A percentile compares a stretch with the other conserved stretches of the same genome.
phyloP scores from a whole-genome alignment of 2,888 invertebrate species.

The Ariolimax columbianus region DNA sequence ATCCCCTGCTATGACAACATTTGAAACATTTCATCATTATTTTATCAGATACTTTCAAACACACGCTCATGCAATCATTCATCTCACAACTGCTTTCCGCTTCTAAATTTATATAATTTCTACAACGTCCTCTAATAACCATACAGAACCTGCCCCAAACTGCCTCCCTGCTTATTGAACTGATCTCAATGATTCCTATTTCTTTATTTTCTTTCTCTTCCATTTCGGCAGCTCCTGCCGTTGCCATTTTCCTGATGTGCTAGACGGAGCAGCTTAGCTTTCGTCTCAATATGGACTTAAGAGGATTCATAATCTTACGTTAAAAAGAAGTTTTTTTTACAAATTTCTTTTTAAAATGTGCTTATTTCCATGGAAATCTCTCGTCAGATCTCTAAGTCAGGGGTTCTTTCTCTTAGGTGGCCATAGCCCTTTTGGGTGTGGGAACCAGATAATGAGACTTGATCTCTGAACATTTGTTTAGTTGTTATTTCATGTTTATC shows the following conservation, averaged over 20 bases:
- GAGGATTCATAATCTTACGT: slow-evolving; percentile 1
- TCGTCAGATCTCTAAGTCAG: no score
- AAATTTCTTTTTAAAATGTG: no score
- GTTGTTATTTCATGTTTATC: no score
- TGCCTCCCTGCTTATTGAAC: background rate
- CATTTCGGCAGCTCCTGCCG: background rate
- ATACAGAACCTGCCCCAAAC: background rate
- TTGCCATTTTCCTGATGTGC: background rate
- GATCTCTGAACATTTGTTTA: no score
- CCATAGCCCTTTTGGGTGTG: no score
- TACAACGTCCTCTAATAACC: background rate
- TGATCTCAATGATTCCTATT: background rate
- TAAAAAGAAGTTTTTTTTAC: background rate
- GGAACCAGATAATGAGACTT: no score
- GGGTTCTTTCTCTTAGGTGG: no score
- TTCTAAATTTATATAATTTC: background rate
- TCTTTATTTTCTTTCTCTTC: background rate
- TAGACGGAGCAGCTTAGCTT: background rate
- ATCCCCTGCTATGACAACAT: no score
- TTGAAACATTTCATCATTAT: no score
- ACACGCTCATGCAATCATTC: no score
- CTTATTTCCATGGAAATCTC: no score
- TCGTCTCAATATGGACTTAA: background rate
- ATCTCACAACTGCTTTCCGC: background rate
- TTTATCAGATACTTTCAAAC: no score